phyloP scores from a whole-genome alignment of 2,797 vertebrate genomes.

The Premnoplex brunnescens region DNA sequence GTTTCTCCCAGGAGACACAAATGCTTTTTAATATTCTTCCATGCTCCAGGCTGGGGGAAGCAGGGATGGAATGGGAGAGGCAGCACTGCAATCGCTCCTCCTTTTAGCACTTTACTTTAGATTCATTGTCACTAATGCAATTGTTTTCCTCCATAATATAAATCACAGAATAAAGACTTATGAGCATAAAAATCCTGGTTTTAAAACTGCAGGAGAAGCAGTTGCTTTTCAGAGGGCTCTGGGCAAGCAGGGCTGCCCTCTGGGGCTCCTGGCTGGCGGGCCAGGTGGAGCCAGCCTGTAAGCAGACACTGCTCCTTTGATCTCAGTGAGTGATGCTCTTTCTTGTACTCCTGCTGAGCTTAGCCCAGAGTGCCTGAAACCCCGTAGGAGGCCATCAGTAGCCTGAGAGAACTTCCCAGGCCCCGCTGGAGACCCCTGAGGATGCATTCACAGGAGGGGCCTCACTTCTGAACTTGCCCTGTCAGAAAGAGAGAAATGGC shows the following conservation, averaged over 20 bases:
- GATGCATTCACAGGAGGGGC: not conserved
- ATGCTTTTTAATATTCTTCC: not conserved
- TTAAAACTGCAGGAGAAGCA: not conserved
- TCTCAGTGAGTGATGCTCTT: not conserved
- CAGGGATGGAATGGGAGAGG: not conserved
- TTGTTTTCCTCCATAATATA: not conserved
- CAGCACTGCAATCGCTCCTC: not conserved
- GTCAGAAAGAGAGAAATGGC: not conserved
- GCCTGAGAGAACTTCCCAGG: constrained; percentile 9
- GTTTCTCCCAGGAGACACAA: not conserved
- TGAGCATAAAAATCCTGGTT: not conserved
- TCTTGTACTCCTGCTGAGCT: not conserved
- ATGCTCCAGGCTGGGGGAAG: not conserved
- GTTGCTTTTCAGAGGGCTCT: not conserved
- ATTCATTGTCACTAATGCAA: not conserved
- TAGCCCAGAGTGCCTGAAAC: not conserved
- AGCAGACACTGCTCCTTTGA: not conserved
- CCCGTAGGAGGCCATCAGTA: not conserved
- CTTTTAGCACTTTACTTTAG: not conserved
- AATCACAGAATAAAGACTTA: not conserved
- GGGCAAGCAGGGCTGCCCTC: not conserved
- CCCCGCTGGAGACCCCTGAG: not conserved
- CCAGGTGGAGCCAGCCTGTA: not conserved
- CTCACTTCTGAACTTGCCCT: not conserved
- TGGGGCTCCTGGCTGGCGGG: not conserved